These are phyloP conservation scores for Bombus superbus DNA, from an alignment of 1,140 invertebrate genomes.

Conservation along the genomic window DNA sequence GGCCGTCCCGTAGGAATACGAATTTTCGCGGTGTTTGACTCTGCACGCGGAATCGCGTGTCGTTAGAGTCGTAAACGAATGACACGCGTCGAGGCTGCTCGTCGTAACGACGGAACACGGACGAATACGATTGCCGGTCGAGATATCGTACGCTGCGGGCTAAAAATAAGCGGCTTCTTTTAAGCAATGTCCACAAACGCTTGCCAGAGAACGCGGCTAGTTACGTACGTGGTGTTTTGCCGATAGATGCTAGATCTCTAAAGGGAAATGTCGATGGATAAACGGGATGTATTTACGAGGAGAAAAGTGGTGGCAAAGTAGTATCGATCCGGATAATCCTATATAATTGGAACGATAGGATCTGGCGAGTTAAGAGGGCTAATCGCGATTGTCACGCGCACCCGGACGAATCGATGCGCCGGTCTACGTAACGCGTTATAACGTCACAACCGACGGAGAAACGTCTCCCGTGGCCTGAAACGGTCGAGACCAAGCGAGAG, in stretches of 20 bases:
- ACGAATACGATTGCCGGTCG: background rate
- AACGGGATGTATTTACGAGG: conserved; percentile 49
- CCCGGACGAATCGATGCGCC: conserved; percentile 31
- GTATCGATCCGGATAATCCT: conserved; percentile 46
- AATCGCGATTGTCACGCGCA: conserved; percentile 52
- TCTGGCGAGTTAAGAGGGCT: conserved; percentile 34
- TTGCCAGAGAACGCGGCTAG: background rate
- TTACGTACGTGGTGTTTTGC: background rate
- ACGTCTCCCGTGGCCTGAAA: background rate
- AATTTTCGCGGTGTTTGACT: background rate
- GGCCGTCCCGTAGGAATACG: background rate
- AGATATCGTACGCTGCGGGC: background rate
- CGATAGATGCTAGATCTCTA: background rate
- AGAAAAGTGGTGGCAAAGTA: conserved; percentile 47
- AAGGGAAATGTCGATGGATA: conserved; percentile 34
- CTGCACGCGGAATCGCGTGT: background rate
- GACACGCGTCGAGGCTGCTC: background rate
- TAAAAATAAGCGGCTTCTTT: conserved; percentile 14
- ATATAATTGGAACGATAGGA: conserved; percentile 48
- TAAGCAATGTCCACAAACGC: conserved; percentile 1
- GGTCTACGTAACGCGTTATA: background rate
- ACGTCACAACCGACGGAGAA: background rate
- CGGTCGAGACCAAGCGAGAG: background rate
- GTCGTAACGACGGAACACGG: background rate
- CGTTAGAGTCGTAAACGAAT: background rate